Evolutionary conservation across 2,797 vertebrate species (phyloP), one percentile per base, ranked within the genome.

Genomic region (Gallinago solitaria): DNA sequence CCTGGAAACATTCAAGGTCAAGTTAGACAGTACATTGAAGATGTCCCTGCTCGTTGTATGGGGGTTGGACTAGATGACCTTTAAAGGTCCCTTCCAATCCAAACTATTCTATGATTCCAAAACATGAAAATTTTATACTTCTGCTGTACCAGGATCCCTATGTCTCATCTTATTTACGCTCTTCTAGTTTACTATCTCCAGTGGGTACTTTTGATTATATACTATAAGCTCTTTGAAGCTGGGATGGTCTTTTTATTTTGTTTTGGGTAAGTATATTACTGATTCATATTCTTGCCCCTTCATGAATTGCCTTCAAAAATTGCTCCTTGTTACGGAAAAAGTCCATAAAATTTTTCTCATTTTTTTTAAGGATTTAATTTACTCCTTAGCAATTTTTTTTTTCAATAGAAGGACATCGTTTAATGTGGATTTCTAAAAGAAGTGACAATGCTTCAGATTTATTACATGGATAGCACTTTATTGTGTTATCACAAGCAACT

Each of bases 1-100:
- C 35, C 6, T 23, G 9, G 27, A 33, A 75, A 39, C 3, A 53
- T n/a, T 61, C 9, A 57, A 57, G 27, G 20, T 47, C 11, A 61
- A 27, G 10, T 9, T 63, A 33, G 32, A 35, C 0, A 0, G 27
- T 24, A 1, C 5, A 48, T 9, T 51, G 30, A 56, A 51, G 16
- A 56, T 41, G 12, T 47, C n/a, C 8, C 17, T 57, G 4, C 1
- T 11, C 10, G 47, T 15, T 28, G 23, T 7, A 48, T 5, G 3
- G 15, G 1, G 1, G 3, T 53, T 75, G 37, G 9, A 57, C 10
- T 32, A 48, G 30, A 51, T 33, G 30, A 32, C 7, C 17, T 75
- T 61, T 33, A 56, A 89, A 75, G 2, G 16, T 43, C 10, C 4
- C 32, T 48, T 83, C 33, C 19, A 39, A 28, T 17, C 35, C 16